Evolutionary conservation across 2,797 vertebrate genomes (phyloP).

Genomic region (Columba guinea): DNA sequence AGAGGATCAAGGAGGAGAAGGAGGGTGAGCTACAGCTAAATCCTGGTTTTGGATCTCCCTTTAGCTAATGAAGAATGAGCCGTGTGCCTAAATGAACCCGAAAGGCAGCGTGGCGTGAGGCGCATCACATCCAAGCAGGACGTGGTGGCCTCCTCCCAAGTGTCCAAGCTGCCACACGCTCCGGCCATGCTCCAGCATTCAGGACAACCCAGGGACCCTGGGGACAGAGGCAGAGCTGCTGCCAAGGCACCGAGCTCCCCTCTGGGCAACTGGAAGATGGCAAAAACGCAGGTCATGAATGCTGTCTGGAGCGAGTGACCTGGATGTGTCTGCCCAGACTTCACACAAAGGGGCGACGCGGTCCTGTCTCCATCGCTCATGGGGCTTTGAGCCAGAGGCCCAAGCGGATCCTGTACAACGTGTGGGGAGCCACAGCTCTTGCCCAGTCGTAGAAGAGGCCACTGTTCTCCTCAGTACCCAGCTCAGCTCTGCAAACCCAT

Average conservation of each 20-base stretch:
- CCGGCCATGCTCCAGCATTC: neutral
- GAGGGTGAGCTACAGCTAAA: neutral
- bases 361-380: neutral
- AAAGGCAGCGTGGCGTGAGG: neutral
- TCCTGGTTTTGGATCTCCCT: constrained; percentile 3
- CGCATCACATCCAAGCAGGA: constrained; percentile 4
- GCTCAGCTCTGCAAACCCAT: accelerated
- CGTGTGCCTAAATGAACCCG: constrained; percentile 14
- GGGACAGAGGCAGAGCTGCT: neutral
- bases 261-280: neutral
- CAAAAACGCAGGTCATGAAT: constrained; percentile 22
- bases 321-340: constrained; percentile 49
- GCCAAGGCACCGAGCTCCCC: constrained; percentile 16
- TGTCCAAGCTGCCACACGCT: constrained; percentile 25
- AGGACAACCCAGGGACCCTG: neutral
- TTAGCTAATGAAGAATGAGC: neutral
- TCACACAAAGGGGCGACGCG: neutral
- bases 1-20: neutral
- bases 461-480: neutral
- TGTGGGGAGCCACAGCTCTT: constrained; percentile 16
- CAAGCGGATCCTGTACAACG: neutral
- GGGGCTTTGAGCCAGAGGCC: neutral
- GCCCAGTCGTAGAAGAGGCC: neutral
- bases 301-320: constrained; percentile 45
- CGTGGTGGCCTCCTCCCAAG: constrained; percentile 35